Evolutionary conservation across 2,888 invertebrate genomes (phyloP), one percentile per base, ranked within the genome.

Genomic region (Aplocera efformata): DNA sequence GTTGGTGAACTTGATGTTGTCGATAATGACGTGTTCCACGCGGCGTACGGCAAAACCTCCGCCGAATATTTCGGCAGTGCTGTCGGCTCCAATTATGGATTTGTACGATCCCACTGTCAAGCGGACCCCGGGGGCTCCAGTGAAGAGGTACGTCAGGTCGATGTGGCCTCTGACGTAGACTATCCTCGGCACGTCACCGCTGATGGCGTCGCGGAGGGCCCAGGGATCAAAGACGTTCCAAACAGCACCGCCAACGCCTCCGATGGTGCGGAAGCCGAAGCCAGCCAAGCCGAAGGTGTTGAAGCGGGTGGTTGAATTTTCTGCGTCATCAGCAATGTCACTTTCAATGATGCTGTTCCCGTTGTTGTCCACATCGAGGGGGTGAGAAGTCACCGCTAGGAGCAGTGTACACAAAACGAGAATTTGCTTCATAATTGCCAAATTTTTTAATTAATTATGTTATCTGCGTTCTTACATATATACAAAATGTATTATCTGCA

Each of bases 151-250:
- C 2, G 37, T 44, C 1, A 48, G 34, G 28, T 44, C 41, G 20
- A 47, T 17, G 20, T 26, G 32, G n/a, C 35, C 39, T 6, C 32
- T 24, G n/a, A 47, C 7, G 7, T 36, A 32, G 13, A 47, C 20
- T 6, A 43, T 20, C 13, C 48, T 41, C 10, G 10, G 32, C 0
- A 25, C 32, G 13, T 41, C 27, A 13, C 29, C 13, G 7, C 6
- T 1, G 10, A 43, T 4, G 4, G 43, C 43, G 1, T 37, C 34
- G 3, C 41, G 30, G 10, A 48, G 32, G 9, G 48, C 48, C 35
- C 35, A 47, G 22, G 42, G 17, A 27, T 47, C 47, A 38, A 35
- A 42, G 10, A 47, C 47, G 7, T 34, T 35, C 44, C 48, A 44
- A 1, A 25, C 29, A 6, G 34, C 17, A 6, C 48, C 48, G 3